Base-by-base conservation (phyloP, 2,113 vertebrate species). In the Hucho hucho region DNA sequence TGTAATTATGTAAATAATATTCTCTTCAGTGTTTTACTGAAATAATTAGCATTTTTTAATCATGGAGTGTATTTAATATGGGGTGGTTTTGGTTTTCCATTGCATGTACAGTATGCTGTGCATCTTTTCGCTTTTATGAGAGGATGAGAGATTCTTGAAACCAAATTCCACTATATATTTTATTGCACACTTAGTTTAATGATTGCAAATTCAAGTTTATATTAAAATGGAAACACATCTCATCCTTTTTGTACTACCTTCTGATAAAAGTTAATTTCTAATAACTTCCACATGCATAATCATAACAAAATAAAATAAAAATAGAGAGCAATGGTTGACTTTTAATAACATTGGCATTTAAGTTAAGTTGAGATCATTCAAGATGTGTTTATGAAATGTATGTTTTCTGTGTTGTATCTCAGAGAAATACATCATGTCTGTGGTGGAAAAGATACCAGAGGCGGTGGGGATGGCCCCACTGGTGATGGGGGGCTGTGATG, bases 361-460 rank as follows among this genome's bases (percentile, higher is more conserved):
- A 63, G 24, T 63, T 22, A 63, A n/a, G 2, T 11, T 9, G 7
- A 63, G 12, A 12, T 13, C 9, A 12, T 43, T 11, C 9, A 63
- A 11, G 20, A 63, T 46, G 16, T 73, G 29, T n/a, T 73, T 64
- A 13, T 43, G 11, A 22, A 11, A 28, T 12, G 1, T 53, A 25
- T 29, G 47, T 53, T 64, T 63, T 73, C 29, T 63, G 24, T 43
- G 49, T 49, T 53, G 49, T 53, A 5, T 53, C 49, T 16, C 20
- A 74, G 63, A 56, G 20, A 28, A 16, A 29, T 29, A n/a, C 58
- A 9, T 68, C 67, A 11, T 9, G 24, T 24, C 22, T 73, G 78
- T 71, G 61, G 22, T 22, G 70, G 65, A 78, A 2, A 76, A 74
- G 63, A 70, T n/a, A 7, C 11, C 59, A 28, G 74, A 79, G 37